These are phyloP conservation scores for Alloscopus bannaensis DNA, from an alignment of 2,888 invertebrate species.

Conservation along the genomic window DNA sequence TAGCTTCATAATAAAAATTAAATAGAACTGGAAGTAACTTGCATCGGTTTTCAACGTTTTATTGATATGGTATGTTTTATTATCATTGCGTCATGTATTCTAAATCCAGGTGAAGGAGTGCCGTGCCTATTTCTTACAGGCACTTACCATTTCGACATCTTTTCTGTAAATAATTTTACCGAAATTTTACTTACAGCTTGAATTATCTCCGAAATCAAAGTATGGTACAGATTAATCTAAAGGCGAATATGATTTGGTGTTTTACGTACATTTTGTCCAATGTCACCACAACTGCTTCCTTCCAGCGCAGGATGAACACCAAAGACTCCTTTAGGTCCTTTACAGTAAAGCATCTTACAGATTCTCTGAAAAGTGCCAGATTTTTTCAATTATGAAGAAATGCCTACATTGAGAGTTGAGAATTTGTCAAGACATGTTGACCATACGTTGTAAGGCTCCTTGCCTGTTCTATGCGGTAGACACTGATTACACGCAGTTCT, in stretches of 20 bases:
- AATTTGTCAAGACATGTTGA: not conserved
- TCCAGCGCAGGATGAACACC: conserved; percentile 56
- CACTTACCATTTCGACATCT: conserved; percentile 43
- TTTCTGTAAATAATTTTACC: conserved; percentile 16
- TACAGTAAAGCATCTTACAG: conserved; percentile 47
- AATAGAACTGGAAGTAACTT: too few relatives aligned
- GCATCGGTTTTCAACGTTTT: too few relatives aligned
- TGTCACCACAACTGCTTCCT: conserved; percentile 52
- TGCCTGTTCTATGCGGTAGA: conserved; percentile 12
- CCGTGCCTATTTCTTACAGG: too few relatives aligned
- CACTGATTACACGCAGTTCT: conserved; percentile 18
- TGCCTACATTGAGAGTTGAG: not conserved
- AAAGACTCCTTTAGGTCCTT: conserved; percentile 3
- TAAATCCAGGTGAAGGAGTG: too few relatives aligned
- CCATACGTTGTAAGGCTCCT: conserved; percentile 39
- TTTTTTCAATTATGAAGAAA: not conserved
- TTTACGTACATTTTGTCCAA: conserved; percentile 4
- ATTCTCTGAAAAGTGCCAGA: conserved; percentile 28
- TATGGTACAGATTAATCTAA: not conserved
- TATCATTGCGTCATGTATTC: too few relatives aligned
- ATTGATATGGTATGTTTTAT: too few relatives aligned
- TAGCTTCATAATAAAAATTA: too few relatives aligned
- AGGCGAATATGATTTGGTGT: not conserved
- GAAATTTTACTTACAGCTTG: not conserved
- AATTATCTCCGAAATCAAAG: not conserved